A percentile compares a stretch with the other conserved stretches of the same genome.
Evolutionary conservation across 2,113 vertebrate species (phyloP).

Genomic region (Synchiropus splendidus): DNA sequence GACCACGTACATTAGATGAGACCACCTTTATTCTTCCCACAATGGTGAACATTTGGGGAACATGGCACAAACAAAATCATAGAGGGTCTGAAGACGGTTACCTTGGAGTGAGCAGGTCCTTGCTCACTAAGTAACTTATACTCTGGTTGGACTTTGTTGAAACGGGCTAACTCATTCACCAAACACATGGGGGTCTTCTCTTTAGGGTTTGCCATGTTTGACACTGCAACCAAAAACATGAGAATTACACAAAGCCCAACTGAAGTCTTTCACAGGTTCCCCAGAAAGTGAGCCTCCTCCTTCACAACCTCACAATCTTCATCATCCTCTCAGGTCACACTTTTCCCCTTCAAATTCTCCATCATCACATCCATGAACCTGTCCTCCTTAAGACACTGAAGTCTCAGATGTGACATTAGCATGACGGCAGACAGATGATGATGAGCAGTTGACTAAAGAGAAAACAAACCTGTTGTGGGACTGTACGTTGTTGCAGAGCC

Average conservation of each 20-base stretch:
- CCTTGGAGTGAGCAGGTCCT: slow-evolving; percentile 90
- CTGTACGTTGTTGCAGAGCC: slow-evolving; percentile 83
- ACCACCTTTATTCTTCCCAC: too few relatives aligned
- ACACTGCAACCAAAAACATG: slow-evolving; percentile 64
- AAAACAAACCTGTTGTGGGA: slow-evolving; percentile 77
- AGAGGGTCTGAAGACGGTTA: slow-evolving; percentile 44
- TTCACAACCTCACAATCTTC: too few relatives aligned
- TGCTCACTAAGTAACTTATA: slow-evolving; percentile 91
- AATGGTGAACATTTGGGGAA: too few relatives aligned
- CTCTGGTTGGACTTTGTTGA: slow-evolving; percentile 90
- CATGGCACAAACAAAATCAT: too few relatives aligned
- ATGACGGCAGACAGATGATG: too few relatives aligned
- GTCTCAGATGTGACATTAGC: too few relatives aligned
- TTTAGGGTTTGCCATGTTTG: slow-evolving; percentile 98
- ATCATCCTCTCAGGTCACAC: too few relatives aligned
- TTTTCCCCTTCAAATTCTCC: too few relatives aligned
- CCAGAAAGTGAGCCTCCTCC: not conserved
- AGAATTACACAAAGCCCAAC: slow-evolving; percentile 2
- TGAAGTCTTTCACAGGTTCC: not conserved
- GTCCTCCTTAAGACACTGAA: too few relatives aligned
- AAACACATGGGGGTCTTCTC: slow-evolving; percentile 97
- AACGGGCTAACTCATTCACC: slow-evolving; percentile 98
- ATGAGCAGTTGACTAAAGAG: not conserved
- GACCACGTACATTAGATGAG: too few relatives aligned
- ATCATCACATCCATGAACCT: too few relatives aligned